phyloP scores from a whole-genome alignment of 1,140 invertebrate genomes.

The Temnothorax longispinosus region DNA sequence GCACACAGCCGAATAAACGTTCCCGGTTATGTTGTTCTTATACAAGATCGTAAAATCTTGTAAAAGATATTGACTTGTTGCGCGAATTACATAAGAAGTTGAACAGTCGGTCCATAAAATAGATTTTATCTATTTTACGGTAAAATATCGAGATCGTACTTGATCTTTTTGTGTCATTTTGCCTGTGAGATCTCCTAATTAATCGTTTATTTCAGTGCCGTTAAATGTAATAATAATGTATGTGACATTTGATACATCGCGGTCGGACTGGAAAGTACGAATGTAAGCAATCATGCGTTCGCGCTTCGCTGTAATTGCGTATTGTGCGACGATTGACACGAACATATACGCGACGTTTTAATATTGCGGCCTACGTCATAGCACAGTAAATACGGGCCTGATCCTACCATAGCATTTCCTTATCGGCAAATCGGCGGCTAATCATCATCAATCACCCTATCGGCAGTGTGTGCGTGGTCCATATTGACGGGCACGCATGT shows the following conservation, averaged over 20 bases:
- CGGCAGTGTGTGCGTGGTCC: slow-evolving; percentile 62
- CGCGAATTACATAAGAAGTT: background rate
- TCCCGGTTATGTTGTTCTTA: background rate
- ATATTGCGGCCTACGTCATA: slow-evolving; percentile 80
- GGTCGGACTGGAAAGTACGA: background rate
- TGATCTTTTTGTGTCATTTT: background rate
- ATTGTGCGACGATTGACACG: slow-evolving; percentile 81
- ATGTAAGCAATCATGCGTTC: slow-evolving; percentile 6
- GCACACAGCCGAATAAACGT: background rate
- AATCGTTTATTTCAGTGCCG: background rate
- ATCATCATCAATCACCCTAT: slow-evolving; percentile 85
- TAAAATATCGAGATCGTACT: background rate
- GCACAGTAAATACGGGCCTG: slow-evolving; percentile 65
- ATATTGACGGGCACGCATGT: background rate
- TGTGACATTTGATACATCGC: background rate
- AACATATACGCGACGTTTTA: slow-evolving; percentile 74
- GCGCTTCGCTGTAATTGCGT: slow-evolving; percentile 73
- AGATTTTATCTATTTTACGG: background rate
- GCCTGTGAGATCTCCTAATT: slow-evolving; percentile 1
- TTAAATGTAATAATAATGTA: background rate
- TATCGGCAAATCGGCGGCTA: slow-evolving; percentile 84
- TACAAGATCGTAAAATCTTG: slow-evolving; percentile 17
- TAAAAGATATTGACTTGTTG: background rate
- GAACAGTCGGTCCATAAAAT: background rate
- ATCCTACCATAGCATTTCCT: slow-evolving; percentile 75